Evolutionary conservation across 2,113 vertebrate species (phyloP).

Genomic region (Pholis gunnellus): DNA sequence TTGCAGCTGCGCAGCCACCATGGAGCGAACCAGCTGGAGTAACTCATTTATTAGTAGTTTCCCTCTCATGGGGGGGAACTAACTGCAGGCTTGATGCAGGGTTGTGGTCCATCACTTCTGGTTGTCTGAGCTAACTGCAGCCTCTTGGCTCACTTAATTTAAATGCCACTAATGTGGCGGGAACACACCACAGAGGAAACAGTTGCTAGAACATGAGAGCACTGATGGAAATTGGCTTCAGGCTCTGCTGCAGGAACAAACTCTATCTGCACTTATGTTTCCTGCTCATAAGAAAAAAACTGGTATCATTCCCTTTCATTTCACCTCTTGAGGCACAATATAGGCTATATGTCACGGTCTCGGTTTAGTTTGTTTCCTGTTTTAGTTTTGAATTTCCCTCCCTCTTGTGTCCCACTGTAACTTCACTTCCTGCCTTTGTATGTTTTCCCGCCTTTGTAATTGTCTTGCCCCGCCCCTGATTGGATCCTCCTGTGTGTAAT

Average conservation of each 20-base stretch:
- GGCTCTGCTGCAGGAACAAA: conserved; percentile 39
- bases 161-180: conserved; percentile 37
- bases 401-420: no score
- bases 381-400: no score
- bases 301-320: neutral
- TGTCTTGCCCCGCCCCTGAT: no score
- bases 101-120: conserved; percentile 48
- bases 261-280: neutral
- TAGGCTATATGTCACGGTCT: neutral
- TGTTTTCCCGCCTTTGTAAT: no score
- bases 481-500: no score
- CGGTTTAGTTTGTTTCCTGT: no score
- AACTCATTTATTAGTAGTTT: conserved; percentile 42
- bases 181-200: conserved; percentile 20
- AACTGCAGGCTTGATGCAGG: conserved; percentile 38
- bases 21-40: conserved; percentile 29
- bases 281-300: neutral
- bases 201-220: conserved; percentile 8
- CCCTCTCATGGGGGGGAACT: neutral
- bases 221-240: conserved; percentile 25
- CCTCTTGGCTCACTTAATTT: conserved; percentile 44
- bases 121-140: conserved; percentile 42
- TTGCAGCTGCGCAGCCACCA: conserved; percentile 21
- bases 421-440: no score
- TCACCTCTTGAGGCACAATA: neutral